Evolutionary conservation across 2,888 invertebrate species (phyloP).

Genomic region (Trissolcus japonicus): DNA sequence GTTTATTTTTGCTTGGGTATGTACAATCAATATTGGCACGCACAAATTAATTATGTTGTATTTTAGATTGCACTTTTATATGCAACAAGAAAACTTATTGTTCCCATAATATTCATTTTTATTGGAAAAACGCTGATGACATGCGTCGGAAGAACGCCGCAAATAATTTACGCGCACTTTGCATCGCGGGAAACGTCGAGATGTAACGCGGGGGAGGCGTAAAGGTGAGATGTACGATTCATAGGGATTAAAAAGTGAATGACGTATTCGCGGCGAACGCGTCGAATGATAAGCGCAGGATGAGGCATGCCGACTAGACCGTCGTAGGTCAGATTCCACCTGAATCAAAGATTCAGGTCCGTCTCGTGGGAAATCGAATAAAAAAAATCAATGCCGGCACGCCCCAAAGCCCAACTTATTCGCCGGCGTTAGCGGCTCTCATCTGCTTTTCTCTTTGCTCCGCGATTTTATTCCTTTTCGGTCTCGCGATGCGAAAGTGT

Average conservation of each 20-base stretch:
- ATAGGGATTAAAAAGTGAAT: slow-evolving; percentile 53
- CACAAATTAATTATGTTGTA: too few relatives aligned
- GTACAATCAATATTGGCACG: too few relatives aligned
- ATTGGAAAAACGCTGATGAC: slow-evolving; percentile 51
- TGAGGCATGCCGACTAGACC: slow-evolving; percentile 12
- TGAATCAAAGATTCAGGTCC: slow-evolving; percentile 48
- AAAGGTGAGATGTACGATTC: slow-evolving; percentile 48
- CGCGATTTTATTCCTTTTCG: slow-evolving; percentile 27
- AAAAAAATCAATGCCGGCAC: slow-evolving; percentile 49
- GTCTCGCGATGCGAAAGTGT: slow-evolving; percentile 10
- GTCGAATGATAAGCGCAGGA: slow-evolving; percentile 29
- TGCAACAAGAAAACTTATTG: too few relatives aligned
- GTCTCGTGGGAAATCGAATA: slow-evolving; percentile 51
- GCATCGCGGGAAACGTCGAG: slow-evolving; percentile 52
- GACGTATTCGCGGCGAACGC: slow-evolving; percentile 25
- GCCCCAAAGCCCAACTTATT: neutral
- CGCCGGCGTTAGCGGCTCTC: slow-evolving; percentile 13
- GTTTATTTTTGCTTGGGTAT: too few relatives aligned
- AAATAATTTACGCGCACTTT: slow-evolving; percentile 58
- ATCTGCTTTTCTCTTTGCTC: slow-evolving; percentile 37
- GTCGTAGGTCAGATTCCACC: slow-evolving; percentile 13
- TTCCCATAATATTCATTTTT: slow-evolving; percentile 41
- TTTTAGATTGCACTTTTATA: too few relatives aligned
- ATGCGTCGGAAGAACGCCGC: slow-evolving; percentile 38
- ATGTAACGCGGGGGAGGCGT: slow-evolving; percentile 30